Conservation (phyloP, 2,113 vertebrate species). For the Pelobates fuscus region DNA sequence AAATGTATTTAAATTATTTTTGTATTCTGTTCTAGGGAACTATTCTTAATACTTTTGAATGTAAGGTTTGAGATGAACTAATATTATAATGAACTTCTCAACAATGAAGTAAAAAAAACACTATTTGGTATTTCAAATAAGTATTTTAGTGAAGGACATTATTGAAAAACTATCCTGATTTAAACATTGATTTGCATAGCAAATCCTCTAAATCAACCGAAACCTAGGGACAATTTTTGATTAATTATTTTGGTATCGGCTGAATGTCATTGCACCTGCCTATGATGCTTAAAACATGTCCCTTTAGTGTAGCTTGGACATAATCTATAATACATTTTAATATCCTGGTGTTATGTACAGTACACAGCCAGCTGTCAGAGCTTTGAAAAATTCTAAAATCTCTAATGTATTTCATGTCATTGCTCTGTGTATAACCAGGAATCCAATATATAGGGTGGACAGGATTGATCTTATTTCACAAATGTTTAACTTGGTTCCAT, state of each 20-base stretch:
- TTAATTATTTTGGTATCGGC: not conserved
- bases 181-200: not conserved
- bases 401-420: conserved; percentile 42
- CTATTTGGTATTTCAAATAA: too few relatives aligned
- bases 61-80: too few relatives aligned
- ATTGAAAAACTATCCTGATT: not conserved
- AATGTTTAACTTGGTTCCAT: conserved; percentile 35
- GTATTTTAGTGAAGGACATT: too few relatives aligned
- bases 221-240: conserved; percentile 7
- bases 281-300: conserved; percentile 9
- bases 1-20: too few relatives aligned
- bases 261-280: not conserved
- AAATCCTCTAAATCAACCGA: conserved; percentile 9
- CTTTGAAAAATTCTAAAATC: conserved; percentile 22
- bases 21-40: too few relatives aligned
- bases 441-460: conserved; percentile 33
- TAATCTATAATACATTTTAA: conserved; percentile 31
- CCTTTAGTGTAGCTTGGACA: conserved; percentile 5
- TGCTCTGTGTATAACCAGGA: conserved; percentile 9
- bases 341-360: conserved; percentile 23
- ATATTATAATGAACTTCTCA: too few relatives aligned
- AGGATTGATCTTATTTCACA: conserved; percentile 39
- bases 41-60: too few relatives aligned
- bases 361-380: conserved; percentile 13
- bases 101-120: too few relatives aligned